A percentile compares a stretch with the other conserved stretches of the same genome.
These are phyloP conservation scores for Contarinia nasturtii DNA, from an alignment of 1,140 invertebrate genomes.

Conservation along the genomic window DNA sequence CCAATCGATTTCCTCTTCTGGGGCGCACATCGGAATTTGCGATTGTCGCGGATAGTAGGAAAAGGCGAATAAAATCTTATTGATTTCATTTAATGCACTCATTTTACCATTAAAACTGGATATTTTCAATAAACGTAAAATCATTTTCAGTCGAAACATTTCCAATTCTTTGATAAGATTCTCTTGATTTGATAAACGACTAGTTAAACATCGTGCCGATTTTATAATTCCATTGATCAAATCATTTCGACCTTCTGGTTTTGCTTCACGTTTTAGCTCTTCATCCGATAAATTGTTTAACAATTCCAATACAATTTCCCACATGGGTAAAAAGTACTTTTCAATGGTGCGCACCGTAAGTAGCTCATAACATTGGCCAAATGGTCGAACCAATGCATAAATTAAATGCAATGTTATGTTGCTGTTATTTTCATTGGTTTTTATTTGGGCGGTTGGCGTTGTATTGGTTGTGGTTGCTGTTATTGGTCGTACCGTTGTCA, in stretches of 20 bases:
- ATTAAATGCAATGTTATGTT: slow-evolving; percentile 58
- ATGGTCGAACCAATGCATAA: slow-evolving; percentile 69
- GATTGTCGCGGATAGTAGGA: slow-evolving; percentile 66
- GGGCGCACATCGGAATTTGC: slow-evolving; percentile 24
- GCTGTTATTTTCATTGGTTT: background rate
- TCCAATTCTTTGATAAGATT: slow-evolving; percentile 76
- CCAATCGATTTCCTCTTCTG: slow-evolving; percentile 72
- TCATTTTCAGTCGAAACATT: slow-evolving; percentile 93
- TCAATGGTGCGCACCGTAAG: slow-evolving; percentile 76
- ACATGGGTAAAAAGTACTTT: slow-evolving; percentile 84
- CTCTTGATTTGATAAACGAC: slow-evolving; percentile 56
- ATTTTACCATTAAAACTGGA: slow-evolving; percentile 98
- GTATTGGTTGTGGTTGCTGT: slow-evolving; percentile 9
- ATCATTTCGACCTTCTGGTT: slow-evolving; percentile 88
- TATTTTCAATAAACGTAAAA: slow-evolving; percentile 83
- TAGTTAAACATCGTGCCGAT: slow-evolving; percentile 72
- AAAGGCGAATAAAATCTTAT: slow-evolving; percentile 87
- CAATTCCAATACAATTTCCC: slow-evolving; percentile 81
- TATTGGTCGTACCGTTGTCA: background rate
- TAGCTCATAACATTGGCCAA: slow-evolving; percentile 82
- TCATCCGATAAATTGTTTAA: slow-evolving; percentile 92
- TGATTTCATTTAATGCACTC: slow-evolving; percentile 97
- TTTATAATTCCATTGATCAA: slow-evolving; percentile 78
- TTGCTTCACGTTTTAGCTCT: slow-evolving; percentile 89
- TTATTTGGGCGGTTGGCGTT: slow-evolving; percentile 23